Evolutionary conservation across 53 echinoderm and acorn worm species (phyloP).

Genomic region (Holothuria leucospilota): DNA sequence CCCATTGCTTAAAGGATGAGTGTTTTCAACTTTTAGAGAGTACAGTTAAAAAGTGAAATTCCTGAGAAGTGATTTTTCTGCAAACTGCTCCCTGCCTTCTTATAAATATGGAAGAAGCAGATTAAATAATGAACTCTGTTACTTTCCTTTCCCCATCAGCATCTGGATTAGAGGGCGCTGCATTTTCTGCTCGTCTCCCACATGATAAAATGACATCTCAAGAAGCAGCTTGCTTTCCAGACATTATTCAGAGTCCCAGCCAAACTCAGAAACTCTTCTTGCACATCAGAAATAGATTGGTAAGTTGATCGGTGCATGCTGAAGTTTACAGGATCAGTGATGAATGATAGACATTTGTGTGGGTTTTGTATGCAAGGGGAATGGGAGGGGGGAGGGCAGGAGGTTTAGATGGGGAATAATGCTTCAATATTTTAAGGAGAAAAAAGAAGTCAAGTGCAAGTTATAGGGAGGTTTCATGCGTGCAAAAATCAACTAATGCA

Average conservation of each 20-base stretch:
- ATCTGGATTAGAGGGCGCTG: constrained; percentile 95
- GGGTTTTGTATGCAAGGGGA: neutral
- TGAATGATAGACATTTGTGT: neutral
- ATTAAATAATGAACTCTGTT: too few species aligned
- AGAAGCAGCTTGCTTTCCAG: constrained; percentile 98
- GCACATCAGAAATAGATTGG: constrained; percentile 97
- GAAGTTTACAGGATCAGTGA: neutral
- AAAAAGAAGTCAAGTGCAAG: too few species aligned
- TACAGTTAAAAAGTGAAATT: too few species aligned
- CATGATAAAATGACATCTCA: constrained; percentile 99
- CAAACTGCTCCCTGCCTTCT: too few species aligned
- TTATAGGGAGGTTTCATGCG: too few species aligned
- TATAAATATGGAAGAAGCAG: too few species aligned
- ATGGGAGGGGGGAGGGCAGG: neutral
- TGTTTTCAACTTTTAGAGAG: too few species aligned
- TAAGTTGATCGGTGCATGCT: constrained; percentile 38
- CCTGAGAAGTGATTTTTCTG: too few species aligned
- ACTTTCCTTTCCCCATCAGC: neutral
- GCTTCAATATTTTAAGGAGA: too few species aligned
- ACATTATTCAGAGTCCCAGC: constrained; percentile 95
- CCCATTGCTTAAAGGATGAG: too few species aligned
- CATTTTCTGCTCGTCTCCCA: constrained; percentile 95
- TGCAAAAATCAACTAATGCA: too few species aligned
- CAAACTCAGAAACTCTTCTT: constrained; percentile 98
- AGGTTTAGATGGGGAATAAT: too few species aligned